Evolutionary conservation across 2,113 vertebrate genomes (phyloP).

Genomic region (Puma concolor): DNA sequence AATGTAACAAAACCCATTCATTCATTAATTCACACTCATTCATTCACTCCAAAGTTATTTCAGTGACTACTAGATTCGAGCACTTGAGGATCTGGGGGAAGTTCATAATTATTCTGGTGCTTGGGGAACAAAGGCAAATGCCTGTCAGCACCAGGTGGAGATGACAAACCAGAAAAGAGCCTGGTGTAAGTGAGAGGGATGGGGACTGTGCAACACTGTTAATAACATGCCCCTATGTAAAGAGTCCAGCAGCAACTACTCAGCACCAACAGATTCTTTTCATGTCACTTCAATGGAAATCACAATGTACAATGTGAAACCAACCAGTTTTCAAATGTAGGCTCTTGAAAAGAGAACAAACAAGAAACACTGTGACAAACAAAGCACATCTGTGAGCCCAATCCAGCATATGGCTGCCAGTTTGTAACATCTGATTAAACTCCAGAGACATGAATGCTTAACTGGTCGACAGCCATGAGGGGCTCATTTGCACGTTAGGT

Average conservation of each 20-base stretch:
- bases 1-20: not conserved
- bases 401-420: conserved; percentile 3
- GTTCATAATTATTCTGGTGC: not conserved
- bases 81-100: not conserved
- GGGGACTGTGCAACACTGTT: not conserved
- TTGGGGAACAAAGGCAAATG: not conserved
- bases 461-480: not conserved
- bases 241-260: not conserved
- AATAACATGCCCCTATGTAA: not conserved
- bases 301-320: conserved; percentile 56
- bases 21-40: not conserved
- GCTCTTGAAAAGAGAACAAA: conserved; percentile 61
- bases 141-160: not conserved
- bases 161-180: not conserved
- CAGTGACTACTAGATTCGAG: not conserved
- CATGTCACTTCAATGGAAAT: conserved; percentile 23
- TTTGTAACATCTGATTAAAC: conserved; percentile 2
- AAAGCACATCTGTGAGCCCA: conserved; percentile 57
- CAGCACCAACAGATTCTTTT: conserved; percentile 55
- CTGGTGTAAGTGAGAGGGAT: not conserved
- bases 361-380: conserved; percentile 32
- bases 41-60: not conserved
- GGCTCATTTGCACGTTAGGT: not conserved
- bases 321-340: conserved; percentile 49
- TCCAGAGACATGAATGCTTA: not conserved